Evolutionary conservation across 64 coral and sea anemone species (phyloP).

Genomic region (Hydrozoanthus tunicans): DNA sequence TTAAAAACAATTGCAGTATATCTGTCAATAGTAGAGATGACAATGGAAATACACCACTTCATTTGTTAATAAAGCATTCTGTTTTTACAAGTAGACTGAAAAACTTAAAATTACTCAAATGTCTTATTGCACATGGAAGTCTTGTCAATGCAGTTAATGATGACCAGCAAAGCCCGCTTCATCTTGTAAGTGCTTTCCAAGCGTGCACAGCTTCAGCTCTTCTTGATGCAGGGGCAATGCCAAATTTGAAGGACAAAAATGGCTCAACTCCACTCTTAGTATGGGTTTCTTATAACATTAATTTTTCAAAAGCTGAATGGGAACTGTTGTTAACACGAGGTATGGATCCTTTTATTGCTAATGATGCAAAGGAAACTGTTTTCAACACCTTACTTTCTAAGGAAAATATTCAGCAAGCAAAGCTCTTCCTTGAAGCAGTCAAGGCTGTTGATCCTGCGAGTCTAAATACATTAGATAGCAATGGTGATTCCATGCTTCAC

Average conservation of each 20-base stretch:
- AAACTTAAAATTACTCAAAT: neutral
- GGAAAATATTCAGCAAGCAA: neutral
- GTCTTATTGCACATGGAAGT: conserved; percentile 13
- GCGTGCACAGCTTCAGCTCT: neutral
- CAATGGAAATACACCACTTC: neutral
- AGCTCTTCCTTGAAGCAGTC: neutral
- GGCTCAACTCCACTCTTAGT: conserved; percentile 6
- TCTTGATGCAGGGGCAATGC: neutral
- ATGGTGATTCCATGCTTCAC: neutral
- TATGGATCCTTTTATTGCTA: conserved; percentile 18
- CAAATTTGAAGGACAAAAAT: neutral
- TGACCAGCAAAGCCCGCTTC: conserved; percentile 2
- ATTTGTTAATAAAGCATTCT: conserved; percentile 8
- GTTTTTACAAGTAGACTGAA: neutral
- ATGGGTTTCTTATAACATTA: neutral
- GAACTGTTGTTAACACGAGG: neutral
- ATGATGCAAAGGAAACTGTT: neutral
- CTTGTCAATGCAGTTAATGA: conserved; percentile 8
- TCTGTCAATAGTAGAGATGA: conserved; percentile 26
- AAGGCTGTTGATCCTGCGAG: neutral
- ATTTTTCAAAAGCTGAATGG: conserved; percentile 3
- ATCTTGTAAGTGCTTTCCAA: conserved; percentile 16
- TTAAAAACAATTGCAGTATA: neutral
- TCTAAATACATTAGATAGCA: neutral
- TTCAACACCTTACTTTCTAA: neutral